phyloP scores from a whole-genome alignment of 2,888 invertebrate genomes.

The Rhogogaster chlorosoma region DNA sequence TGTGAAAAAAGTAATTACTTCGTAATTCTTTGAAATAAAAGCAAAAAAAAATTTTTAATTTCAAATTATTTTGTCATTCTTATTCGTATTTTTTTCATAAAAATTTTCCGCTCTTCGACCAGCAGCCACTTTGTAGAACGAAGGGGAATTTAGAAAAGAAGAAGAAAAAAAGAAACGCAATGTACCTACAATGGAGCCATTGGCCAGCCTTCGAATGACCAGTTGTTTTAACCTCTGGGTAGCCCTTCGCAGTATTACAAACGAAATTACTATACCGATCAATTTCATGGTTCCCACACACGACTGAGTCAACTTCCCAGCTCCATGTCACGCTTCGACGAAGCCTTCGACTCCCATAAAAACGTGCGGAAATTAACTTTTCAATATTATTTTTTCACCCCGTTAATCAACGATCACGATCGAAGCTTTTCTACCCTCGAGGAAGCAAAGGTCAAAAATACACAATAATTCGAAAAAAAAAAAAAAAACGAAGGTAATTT shows the following conservation, averaged over 20 bases:
- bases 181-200: not conserved
- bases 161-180: not conserved
- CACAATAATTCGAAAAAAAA: not conserved
- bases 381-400: constrained; percentile 42
- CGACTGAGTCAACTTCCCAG: not conserved
- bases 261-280: constrained; percentile 30
- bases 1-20: not conserved
- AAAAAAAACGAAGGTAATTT: not conserved
- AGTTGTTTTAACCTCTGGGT: not conserved
- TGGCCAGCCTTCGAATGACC: constrained; percentile 10
- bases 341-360: not conserved
- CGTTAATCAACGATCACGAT: not conserved
- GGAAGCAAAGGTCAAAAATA: not conserved
- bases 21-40: not conserved
- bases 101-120: not conserved
- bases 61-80: not conserved
- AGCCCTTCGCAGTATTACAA: not conserved
- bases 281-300: constrained; percentile 48
- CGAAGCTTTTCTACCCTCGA: not conserved
- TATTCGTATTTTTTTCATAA: not conserved
- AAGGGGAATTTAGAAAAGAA: not conserved
- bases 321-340: constrained; percentile 22
- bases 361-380: constrained; percentile 38
- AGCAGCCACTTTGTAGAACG: not conserved
- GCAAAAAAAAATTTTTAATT: not conserved